phyloP scores from a whole-genome alignment of 2,797 vertebrate genomes.

The Siniperca obscura region DNA sequence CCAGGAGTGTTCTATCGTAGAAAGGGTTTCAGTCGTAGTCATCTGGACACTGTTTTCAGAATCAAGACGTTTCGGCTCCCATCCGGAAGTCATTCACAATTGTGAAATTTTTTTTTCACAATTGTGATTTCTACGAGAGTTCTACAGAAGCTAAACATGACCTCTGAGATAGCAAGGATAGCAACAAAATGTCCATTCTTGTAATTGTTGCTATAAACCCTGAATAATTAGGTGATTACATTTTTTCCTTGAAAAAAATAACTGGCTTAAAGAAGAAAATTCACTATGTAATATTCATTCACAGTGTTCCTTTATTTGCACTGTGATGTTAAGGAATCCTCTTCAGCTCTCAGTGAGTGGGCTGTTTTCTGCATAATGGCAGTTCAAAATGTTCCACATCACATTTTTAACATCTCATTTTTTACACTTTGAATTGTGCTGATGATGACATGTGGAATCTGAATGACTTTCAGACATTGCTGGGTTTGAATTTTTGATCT shows the following conservation, averaged over 20 bases:
- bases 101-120: too few relatives aligned
- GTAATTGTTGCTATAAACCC: not conserved
- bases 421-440: slow-evolving; percentile 15
- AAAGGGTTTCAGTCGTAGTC: too few relatives aligned
- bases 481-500: slow-evolving; percentile 33
- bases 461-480: slow-evolving; percentile 35
- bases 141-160: slow-evolving; percentile 20
- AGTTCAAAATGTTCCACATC: slow-evolving; percentile 43
- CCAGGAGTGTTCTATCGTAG: too few relatives aligned
- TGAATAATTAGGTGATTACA: slow-evolving; percentile 26
- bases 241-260: slow-evolving; percentile 28
- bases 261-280: not conserved
- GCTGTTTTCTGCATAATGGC: slow-evolving; percentile 31
- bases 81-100: too few relatives aligned
- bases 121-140: too few relatives aligned
- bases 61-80: too few relatives aligned
- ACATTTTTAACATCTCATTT: slow-evolving; percentile 32
- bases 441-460: slow-evolving; percentile 26
- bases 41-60: too few relatives aligned
- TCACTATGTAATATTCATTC: slow-evolving; percentile 18
- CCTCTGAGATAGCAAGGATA: not conserved
- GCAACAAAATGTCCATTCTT: not conserved
- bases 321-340: slow-evolving; percentile 26
- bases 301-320: slow-evolving; percentile 31
- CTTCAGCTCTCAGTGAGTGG: slow-evolving; percentile 21